phyloP scores from a whole-genome alignment of 2,113 vertebrate genomes.

The Hyaena hyaena region DNA sequence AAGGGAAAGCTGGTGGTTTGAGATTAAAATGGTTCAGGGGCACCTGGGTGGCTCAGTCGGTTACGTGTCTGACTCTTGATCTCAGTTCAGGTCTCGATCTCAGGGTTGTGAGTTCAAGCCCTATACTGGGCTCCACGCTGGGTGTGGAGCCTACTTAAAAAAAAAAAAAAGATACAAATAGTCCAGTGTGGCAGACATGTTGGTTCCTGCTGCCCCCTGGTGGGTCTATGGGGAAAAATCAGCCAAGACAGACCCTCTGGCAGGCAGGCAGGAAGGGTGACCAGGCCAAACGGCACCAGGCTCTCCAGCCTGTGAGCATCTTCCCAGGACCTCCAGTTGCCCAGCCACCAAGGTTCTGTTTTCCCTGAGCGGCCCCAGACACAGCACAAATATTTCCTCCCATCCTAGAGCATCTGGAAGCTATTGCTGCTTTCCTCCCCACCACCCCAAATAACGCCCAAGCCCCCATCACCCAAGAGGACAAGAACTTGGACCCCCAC shows the following conservation, averaged over 20 bases:
- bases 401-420: not conserved
- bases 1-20: not conserved
- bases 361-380: not conserved
- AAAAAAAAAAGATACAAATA: not conserved
- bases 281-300: not conserved
- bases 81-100: too few species aligned
- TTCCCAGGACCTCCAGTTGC: accelerated
- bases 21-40: not conserved
- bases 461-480: not conserved
- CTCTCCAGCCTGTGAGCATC: not conserved
- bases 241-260: not conserved
- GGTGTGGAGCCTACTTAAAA: too few species aligned
- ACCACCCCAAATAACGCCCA: not conserved
- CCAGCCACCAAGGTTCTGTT: not conserved
- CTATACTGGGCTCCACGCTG: too few species aligned
- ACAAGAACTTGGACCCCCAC: too few species aligned
- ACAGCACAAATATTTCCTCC: not conserved
- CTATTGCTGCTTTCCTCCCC: not conserved
- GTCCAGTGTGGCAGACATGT: accelerated
- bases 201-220: conserved; percentile 59
- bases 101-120: too few species aligned
- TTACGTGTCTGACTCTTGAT: too few species aligned
- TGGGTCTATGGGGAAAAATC: not conserved
- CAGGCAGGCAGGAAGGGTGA: accelerated
- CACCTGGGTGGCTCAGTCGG: too few species aligned